Conservation (phyloP, 2,113 vertebrate species). For the Alosa alosa region DNA sequence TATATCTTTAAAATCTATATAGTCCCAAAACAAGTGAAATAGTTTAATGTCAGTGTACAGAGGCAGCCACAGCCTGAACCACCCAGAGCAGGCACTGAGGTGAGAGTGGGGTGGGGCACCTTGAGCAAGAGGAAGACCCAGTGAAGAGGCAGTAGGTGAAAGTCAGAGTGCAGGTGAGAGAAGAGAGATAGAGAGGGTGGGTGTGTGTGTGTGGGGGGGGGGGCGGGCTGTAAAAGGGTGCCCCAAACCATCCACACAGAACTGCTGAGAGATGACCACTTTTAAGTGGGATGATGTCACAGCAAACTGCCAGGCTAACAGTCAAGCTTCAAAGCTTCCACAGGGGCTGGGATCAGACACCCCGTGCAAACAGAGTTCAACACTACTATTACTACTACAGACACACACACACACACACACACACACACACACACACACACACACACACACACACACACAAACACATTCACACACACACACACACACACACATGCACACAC, state of each 20-base stretch:
- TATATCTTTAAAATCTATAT: no score
- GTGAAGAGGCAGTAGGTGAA: neutral
- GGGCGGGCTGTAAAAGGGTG: neutral
- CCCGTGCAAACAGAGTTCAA: neutral
- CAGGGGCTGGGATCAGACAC: conserved; percentile 48
- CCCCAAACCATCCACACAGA: neutral
- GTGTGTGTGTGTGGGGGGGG: neutral
- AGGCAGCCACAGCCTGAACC: no score
- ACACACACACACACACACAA: neutral
- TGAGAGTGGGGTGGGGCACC: no score
- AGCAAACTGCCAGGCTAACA: conserved; percentile 57
- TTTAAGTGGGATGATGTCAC: conserved; percentile 67
- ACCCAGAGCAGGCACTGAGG: no score
- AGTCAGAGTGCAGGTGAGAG: neutral
- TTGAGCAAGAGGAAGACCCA: neutral
- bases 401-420: conserved; percentile 7
- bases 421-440: neutral
- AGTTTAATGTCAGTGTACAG: no score
- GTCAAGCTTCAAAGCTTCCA: conserved; percentile 43
- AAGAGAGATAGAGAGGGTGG: neutral
- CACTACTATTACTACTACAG: conserved; percentile 15
- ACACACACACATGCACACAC: neutral
- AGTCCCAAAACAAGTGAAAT: no score
- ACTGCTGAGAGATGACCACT: conserved; percentile 59
- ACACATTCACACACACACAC: neutral